phyloP scores from a whole-genome alignment of 2,113 vertebrate genomes.

The Phycodurus eques region DNA sequence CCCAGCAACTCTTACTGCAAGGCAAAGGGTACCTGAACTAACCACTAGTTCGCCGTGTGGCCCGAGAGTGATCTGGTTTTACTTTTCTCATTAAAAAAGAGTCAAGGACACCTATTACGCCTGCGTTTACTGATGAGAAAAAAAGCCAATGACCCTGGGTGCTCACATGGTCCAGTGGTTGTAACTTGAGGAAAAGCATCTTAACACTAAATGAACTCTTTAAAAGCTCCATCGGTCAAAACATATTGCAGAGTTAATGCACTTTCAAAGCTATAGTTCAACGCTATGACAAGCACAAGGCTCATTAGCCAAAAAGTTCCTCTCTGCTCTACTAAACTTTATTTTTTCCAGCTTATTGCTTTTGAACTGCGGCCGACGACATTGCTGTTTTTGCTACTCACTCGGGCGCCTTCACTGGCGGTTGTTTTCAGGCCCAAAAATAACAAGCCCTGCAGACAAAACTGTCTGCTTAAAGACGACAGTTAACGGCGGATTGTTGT shows the following conservation, averaged over 20 bases:
- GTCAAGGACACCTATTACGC: too few species aligned
- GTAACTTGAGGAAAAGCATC: not conserved
- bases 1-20: too few species aligned
- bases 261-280: not conserved
- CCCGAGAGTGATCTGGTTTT: too few species aligned
- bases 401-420: not conserved
- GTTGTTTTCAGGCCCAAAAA: not conserved
- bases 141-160: not conserved
- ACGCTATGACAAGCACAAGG: not conserved
- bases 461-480: not conserved
- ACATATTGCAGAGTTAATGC: not conserved
- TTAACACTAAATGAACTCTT: not conserved
- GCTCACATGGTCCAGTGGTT: not conserved
- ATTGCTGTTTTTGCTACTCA: not conserved
- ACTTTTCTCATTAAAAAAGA: too few species aligned
- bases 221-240: not conserved
- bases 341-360: constrained; percentile 37
- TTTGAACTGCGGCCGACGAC: not conserved
- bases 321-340: constrained; percentile 18
- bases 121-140: not conserved
- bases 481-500: not conserved
- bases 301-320: not conserved
- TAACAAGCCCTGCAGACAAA: not conserved
- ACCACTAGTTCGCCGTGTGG: too few species aligned
- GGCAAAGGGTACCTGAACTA: too few species aligned